phyloP scores from a whole-genome alignment of 1,140 invertebrate genomes.

The Leptonema lineaticorne region DNA sequence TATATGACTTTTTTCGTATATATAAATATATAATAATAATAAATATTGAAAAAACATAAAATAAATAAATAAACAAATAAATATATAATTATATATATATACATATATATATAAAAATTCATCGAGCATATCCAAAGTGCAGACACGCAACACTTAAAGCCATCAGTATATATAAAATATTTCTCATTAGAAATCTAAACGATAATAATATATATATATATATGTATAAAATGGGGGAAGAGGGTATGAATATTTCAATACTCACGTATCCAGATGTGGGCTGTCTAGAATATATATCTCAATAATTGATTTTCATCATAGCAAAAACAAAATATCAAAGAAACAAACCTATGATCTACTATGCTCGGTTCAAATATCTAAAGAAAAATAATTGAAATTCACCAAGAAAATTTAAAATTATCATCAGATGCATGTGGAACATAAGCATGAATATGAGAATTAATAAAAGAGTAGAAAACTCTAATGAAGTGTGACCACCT shows the following conservation, averaged over 20 bases:
- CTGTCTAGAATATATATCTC: too few relatives aligned
- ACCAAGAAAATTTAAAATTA: too few relatives aligned
- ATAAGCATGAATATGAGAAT: too few relatives aligned
- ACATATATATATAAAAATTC: conserved; percentile 41
- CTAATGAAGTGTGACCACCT: conserved; percentile 18
- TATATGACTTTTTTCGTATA: conserved; percentile 25
- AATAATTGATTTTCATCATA: too few relatives aligned
- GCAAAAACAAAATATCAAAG: neutral
- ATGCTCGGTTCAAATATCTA: too few relatives aligned
- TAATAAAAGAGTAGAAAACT: conserved; percentile 24
- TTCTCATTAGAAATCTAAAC: conserved; percentile 34
- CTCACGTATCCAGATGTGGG: conserved; percentile 41
- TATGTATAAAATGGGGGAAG: conserved; percentile 8
- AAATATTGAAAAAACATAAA: neutral
- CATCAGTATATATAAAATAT: conserved; percentile 49
- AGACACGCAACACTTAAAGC: conserved; percentile 62
- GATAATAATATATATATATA: conserved; percentile 32
- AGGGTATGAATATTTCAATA: conserved; percentile 16
- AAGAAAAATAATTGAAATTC: too few relatives aligned
- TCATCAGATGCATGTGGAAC: too few relatives aligned
- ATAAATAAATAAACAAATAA: neutral
- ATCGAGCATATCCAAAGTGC: conserved; percentile 60
- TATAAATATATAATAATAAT: conserved; percentile 35
- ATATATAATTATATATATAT: conserved; percentile 29
- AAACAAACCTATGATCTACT: conserved; percentile 18